A percentile compares a stretch with the other conserved stretches of the same genome.
Evolutionary conservation across 2,888 invertebrate species (phyloP).

Genomic region (Vesta saturnalis): DNA sequence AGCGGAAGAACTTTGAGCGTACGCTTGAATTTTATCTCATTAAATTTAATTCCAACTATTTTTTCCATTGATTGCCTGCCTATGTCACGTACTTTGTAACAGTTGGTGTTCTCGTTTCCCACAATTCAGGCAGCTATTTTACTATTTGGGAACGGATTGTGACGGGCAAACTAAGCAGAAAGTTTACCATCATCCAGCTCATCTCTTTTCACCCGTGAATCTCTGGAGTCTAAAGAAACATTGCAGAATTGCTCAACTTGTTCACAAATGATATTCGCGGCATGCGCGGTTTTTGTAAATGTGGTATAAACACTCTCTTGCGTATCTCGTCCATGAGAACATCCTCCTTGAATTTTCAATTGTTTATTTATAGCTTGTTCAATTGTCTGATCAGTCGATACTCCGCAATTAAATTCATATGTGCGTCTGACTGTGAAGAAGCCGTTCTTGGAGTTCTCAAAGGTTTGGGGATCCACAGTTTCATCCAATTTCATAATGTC

Average conservation of each 20-base stretch:
- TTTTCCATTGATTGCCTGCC: slow-evolving; percentile 40
- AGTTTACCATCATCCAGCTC: slow-evolving; percentile 7
- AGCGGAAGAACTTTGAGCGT: slow-evolving; percentile 46
- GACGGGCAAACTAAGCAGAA: slow-evolving; percentile 31
- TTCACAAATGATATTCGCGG: slow-evolving; percentile 47
- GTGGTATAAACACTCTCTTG: slow-evolving; percentile 48
- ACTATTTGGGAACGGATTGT: slow-evolving; percentile 41
- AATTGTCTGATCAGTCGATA: slow-evolving; percentile 28
- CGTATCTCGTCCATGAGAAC: slow-evolving; percentile 42
- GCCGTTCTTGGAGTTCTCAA: slow-evolving; percentile 45
- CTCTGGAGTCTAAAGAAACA: slow-evolving; percentile 40
- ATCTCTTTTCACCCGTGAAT: slow-evolving; percentile 22
- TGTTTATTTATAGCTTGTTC: slow-evolving; percentile 29
- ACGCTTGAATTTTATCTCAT: slow-evolving; percentile 50
- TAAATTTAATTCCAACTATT: too few species aligned
- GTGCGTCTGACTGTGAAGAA: slow-evolving; percentile 39
- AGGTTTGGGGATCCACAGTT: slow-evolving; percentile 47
- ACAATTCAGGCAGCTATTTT: slow-evolving; percentile 46
- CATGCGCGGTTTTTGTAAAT: slow-evolving; percentile 47
- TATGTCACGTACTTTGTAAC: slow-evolving; percentile 40
- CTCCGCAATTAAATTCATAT: slow-evolving; percentile 46
- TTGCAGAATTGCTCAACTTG: slow-evolving; percentile 43
- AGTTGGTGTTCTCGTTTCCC: slow-evolving; percentile 47
- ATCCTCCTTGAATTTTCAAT: too few species aligned
- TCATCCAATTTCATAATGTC: slow-evolving; percentile 49